A percentile compares a stretch with the other conserved stretches of the same genome.
Conservation (phyloP, 2,888 invertebrate species). For the Labia minor region DNA sequence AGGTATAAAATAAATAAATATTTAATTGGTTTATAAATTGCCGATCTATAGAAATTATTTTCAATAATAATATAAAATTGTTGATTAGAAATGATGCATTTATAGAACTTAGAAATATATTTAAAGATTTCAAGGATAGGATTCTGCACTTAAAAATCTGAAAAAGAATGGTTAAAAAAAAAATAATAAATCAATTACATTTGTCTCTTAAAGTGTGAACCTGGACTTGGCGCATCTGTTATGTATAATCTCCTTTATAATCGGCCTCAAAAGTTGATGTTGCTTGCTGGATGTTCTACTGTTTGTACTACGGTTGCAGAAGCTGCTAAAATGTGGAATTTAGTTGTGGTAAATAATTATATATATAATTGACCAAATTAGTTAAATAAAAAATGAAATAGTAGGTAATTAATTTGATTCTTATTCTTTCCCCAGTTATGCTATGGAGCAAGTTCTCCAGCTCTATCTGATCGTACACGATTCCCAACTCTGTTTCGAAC, state of each 20-base stretch:
- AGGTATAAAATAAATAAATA: too few relatives aligned
- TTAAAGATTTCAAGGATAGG: neutral
- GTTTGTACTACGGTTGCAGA: slow-evolving; percentile 99
- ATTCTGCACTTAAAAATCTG: slow-evolving; percentile 8
- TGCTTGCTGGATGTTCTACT: slow-evolving; percentile 93
- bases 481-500: slow-evolving; percentile 98
- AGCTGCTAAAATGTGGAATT: slow-evolving; percentile 99
- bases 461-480: slow-evolving; percentile 88
- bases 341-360: slow-evolving; percentile 78
- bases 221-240: slow-evolving; percentile 93
- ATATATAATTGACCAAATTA: too few relatives aligned
- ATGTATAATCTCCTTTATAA: slow-evolving; percentile 98
- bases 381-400: neutral
- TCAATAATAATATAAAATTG: neutral
- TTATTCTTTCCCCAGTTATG: slow-evolving; percentile 61
- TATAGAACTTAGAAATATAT: slow-evolving; percentile 17
- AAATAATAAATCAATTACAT: too few relatives aligned
- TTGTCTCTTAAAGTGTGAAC: slow-evolving; percentile 72
- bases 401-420: neutral
- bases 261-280: slow-evolving; percentile 83
- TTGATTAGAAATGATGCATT: slow-evolving; percentile 16
- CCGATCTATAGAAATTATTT: slow-evolving; percentile 14
- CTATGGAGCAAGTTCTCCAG: slow-evolving; percentile 97
- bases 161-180: too few relatives aligned
- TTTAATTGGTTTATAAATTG: slow-evolving; percentile 16